Evolutionary conservation across 2,113 vertebrate genomes (phyloP).

Genomic region (Naja naja): DNA sequence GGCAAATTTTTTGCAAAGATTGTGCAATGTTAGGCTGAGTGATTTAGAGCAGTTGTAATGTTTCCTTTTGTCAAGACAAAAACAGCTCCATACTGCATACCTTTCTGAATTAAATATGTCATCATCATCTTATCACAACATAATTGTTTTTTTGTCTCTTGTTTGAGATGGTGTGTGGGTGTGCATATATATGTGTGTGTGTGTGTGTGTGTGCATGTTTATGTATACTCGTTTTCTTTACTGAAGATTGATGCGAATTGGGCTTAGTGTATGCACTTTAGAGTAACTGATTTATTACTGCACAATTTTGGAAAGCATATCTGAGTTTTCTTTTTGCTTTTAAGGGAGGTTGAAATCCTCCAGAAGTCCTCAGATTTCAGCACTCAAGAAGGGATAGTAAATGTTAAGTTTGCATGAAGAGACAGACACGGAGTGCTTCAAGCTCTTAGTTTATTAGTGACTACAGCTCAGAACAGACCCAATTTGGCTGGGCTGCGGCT

Average conservation of each 20-base stretch:
- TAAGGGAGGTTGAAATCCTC: background rate
- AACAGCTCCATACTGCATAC: background rate
- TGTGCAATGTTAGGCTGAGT: background rate
- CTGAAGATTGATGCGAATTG: background rate
- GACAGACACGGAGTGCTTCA: no score
- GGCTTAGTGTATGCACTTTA: background rate
- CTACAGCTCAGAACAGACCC: no score
- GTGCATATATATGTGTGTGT: background rate
- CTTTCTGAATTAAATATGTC: background rate
- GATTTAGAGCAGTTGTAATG: background rate
- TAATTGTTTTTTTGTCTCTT: background rate
- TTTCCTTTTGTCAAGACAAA: background rate
- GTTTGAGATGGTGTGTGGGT: background rate
- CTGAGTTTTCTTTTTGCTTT: background rate
- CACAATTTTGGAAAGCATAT: background rate
- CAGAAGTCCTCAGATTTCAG: background rate
- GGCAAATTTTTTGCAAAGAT: background rate
- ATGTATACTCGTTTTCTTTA: background rate
- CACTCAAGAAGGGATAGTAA: background rate
- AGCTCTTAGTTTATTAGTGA: no score
- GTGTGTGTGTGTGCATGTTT: background rate
- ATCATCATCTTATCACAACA: background rate
- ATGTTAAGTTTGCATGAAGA: no score
- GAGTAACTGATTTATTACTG: background rate
- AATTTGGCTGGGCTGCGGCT: no score